A percentile compares a stretch with the other conserved stretches of the same genome.
phyloP scores from a whole-genome alignment of 2,113 vertebrate genomes.

The Diglossa brunneiventris region DNA sequence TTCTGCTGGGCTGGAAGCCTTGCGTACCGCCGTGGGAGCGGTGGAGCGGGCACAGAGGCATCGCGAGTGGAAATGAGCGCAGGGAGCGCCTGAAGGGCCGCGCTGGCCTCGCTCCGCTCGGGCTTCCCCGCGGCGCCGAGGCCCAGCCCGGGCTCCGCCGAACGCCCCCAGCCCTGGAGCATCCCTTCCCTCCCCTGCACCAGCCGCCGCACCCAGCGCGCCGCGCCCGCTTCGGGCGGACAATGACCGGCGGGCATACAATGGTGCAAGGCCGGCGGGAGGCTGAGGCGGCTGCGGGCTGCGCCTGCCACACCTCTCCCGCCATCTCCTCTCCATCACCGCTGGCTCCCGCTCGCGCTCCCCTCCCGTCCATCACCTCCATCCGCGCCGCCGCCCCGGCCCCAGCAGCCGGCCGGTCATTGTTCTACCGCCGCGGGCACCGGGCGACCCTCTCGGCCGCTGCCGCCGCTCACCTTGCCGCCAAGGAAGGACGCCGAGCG shows the following conservation, averaged over 20 bases:
- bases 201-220: neutral
- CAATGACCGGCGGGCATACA: neutral
- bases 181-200: neutral
- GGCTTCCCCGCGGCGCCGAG: neutral
- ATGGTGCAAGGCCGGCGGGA: neutral
- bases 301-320: slow-evolving; percentile 1
- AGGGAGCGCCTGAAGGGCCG: neutral
- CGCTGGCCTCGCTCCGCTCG: neutral
- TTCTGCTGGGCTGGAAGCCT: neutral
- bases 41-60: neutral
- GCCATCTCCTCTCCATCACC: neutral
- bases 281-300: neutral
- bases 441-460: neutral
- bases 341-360: neutral
- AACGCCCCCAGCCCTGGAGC: neutral
- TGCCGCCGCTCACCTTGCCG: slow-evolving; percentile 69
- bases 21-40: neutral
- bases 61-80: neutral
- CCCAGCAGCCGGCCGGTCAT: neutral
- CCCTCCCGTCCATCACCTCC: neutral
- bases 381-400: neutral
- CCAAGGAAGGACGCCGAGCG: slow-evolving; percentile 54
- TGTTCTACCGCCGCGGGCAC: neutral
- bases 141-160: neutral
- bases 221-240: neutral